These are phyloP conservation scores for Clistopyga incitator DNA, from an alignment of 2,888 invertebrate genomes.

Conservation along the genomic window DNA sequence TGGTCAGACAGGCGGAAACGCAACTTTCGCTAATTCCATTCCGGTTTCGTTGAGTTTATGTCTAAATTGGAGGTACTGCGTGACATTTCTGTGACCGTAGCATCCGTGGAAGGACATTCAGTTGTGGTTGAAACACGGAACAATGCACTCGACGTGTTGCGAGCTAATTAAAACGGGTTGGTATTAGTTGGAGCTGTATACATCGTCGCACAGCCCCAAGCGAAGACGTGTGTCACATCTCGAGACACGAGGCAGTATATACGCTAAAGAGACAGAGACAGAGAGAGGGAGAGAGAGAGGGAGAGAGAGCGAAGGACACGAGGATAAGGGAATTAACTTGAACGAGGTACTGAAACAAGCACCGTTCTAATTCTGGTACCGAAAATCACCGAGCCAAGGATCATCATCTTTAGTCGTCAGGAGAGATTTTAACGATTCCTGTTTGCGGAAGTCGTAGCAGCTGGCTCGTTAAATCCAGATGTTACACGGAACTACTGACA, in stretches of 20 bases:
- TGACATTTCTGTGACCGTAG: neutral
- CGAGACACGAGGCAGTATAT: neutral
- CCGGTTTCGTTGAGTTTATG: conserved; percentile 1
- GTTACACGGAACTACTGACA: no score
- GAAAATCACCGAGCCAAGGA: conserved; percentile 16
- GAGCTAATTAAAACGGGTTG: conserved; percentile 34
- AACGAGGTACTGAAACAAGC: conserved; percentile 2
- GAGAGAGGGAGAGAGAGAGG: neutral
- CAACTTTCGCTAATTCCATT: neutral
- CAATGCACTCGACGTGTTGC: conserved; percentile 22
- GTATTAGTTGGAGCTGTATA: neutral
- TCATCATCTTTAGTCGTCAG: conserved; percentile 22
- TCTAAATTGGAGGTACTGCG: neutral
- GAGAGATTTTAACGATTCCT: neutral
- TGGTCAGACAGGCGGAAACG: conserved; percentile 2
- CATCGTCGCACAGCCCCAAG: neutral
- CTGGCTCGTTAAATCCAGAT: neutral
- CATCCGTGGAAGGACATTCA: neutral
- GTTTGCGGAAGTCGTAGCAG: neutral
- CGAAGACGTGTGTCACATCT: conserved; percentile 13
- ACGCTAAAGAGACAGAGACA: neutral
- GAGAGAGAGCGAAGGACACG: neutral
- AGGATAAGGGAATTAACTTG: conserved; percentile 17
- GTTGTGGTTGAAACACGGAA: conserved; percentile 9
- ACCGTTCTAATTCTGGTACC: conserved; percentile 13